Evolutionary conservation across 2,888 invertebrate species (phyloP).

Genomic region (Idaea aversata): DNA sequence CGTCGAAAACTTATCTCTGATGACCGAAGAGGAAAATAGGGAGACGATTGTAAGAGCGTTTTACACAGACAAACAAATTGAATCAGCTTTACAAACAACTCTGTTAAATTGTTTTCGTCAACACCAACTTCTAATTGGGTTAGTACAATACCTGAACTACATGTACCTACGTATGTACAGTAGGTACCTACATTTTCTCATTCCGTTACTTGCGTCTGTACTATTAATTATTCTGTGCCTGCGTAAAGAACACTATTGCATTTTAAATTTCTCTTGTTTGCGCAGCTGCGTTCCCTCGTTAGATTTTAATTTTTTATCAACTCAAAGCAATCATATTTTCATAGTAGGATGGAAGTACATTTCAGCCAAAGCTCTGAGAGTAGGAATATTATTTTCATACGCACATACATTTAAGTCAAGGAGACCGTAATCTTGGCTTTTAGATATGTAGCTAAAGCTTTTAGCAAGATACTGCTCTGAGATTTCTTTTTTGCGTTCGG

Average conservation of each 20-base stretch:
- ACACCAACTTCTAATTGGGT: conserved; percentile 67
- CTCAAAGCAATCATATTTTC: conserved; percentile 10
- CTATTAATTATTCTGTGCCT: background rate
- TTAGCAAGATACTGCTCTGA: conserved; percentile 16
- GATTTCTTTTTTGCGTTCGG: conserved; percentile 15
- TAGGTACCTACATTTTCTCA: conserved; percentile 3
- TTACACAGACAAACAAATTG: conserved; percentile 51
- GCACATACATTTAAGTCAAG: background rate
- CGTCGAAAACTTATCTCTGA: conserved; percentile 10
- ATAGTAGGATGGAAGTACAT: background rate
- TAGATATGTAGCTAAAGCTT: conserved; percentile 19
- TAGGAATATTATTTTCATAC: background rate
- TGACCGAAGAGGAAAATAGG: conserved; percentile 34
- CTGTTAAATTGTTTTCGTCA: conserved; percentile 61
- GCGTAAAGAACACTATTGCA: conserved; percentile 16
- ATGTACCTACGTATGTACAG: background rate
- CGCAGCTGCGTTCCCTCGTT: conserved; percentile 26
- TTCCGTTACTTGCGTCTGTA: conserved; percentile 6
- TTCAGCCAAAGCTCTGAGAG: background rate
- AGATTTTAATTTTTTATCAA: conserved; percentile 38
- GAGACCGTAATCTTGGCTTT: conserved; percentile 9
- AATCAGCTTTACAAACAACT: conserved; percentile 50
- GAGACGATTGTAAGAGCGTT: conserved; percentile 47
- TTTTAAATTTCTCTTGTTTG: conserved; percentile 33
- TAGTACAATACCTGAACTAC: conserved; percentile 24